Conservation (phyloP, 2,113 vertebrate genomes). For the Bombycilla garrulus region DNA sequence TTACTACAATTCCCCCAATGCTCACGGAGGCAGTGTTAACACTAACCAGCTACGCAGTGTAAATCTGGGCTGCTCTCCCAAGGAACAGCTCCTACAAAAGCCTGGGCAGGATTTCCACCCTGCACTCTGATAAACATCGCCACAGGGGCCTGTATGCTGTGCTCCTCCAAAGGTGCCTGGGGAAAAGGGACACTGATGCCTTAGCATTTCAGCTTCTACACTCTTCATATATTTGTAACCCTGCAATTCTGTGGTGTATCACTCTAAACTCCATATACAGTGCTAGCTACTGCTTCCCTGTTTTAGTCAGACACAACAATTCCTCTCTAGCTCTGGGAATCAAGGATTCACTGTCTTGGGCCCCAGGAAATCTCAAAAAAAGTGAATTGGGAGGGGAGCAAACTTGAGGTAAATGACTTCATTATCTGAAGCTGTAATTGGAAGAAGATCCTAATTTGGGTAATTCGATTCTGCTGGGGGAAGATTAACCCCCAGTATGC, state of each 20-base stretch:
- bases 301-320: background rate
- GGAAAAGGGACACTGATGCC: background rate
- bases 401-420: background rate
- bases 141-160: background rate
- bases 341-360: background rate
- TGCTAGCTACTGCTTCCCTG: background rate
- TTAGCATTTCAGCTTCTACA: background rate
- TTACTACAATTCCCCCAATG: slow-evolving; percentile 59
- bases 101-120: background rate
- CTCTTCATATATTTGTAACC: background rate
- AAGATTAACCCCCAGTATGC: background rate
- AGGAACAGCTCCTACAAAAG: slow-evolving; percentile 4
- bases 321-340: background rate
- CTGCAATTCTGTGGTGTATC: too few relatives aligned
- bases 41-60: slow-evolving; percentile 2
- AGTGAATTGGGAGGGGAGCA: background rate
- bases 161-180: background rate
- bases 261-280: background rate
- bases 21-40: slow-evolving; percentile 56
- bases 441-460: background rate
- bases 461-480: too few relatives aligned
- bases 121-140: background rate
- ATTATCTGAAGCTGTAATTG: background rate
- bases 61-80: background rate
- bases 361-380: background rate